These are phyloP conservation scores for Oxycera nigricornis DNA, from an alignment of 2,888 invertebrate species.

Conservation along the genomic window DNA sequence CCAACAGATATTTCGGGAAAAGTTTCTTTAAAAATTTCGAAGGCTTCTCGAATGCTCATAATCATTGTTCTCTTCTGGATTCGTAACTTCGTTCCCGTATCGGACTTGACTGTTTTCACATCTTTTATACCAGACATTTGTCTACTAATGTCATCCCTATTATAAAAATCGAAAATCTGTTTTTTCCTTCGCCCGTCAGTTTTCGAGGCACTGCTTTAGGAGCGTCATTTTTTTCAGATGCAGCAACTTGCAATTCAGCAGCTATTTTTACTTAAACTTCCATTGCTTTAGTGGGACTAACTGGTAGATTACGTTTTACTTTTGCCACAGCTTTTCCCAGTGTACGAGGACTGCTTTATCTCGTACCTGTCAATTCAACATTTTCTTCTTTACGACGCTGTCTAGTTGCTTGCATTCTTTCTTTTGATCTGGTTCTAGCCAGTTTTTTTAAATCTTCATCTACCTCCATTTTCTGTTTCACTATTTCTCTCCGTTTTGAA, in stretches of 20 bases:
- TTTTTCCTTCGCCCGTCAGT: background rate
- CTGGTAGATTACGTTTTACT: background rate
- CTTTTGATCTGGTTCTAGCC: background rate
- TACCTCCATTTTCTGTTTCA: too few species aligned
- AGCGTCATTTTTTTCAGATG: background rate
- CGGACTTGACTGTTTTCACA: background rate
- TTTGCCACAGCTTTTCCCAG: background rate
- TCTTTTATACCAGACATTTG: background rate
- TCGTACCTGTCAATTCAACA: background rate
- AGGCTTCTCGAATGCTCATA: background rate
- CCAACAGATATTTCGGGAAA: background rate
- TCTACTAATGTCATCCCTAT: background rate
- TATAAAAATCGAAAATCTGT: background rate
- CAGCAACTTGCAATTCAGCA: background rate
- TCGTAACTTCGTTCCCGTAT: background rate
- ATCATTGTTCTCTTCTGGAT: background rate
- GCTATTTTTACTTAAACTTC: background rate
- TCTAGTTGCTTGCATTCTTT: background rate
- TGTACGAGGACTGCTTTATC: background rate
- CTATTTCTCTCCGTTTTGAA: too few species aligned
- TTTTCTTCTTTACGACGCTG: background rate
- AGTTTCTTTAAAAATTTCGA: background rate
- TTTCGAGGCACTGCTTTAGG: background rate
- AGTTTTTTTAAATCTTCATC: too few species aligned
- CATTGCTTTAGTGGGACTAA: background rate